Evolutionary conservation across 2,888 invertebrate species (phyloP).

Genomic region (Tachina fera): DNA sequence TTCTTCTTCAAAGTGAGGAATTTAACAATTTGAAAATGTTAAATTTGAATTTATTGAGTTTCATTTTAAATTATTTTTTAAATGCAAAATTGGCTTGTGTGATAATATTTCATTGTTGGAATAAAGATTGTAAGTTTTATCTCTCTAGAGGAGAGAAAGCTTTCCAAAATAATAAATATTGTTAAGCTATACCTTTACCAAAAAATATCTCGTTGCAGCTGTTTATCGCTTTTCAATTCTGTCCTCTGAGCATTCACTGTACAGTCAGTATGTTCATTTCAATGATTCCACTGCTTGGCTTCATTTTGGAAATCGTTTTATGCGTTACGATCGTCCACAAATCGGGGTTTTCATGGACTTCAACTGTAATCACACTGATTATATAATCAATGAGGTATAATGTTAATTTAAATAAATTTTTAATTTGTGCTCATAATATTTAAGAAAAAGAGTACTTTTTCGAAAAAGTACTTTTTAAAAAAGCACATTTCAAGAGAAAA

Average conservation of each 20-base stretch:
- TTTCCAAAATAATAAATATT: not conserved
- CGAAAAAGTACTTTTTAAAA: no score
- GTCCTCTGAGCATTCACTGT: constrained; percentile 64
- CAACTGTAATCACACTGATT: constrained; percentile 73
- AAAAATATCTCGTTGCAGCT: constrained; percentile 70
- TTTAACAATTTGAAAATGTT: constrained; percentile 38
- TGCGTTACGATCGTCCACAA: constrained; percentile 72
- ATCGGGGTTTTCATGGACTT: constrained; percentile 79
- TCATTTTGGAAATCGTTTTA: constrained; percentile 72
- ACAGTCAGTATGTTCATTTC: constrained; percentile 75
- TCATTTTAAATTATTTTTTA: constrained; percentile 77
- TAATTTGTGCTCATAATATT: not conserved
- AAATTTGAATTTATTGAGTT: constrained; percentile 73
- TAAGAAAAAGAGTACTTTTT: not conserved
- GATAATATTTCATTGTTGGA: constrained; percentile 79
- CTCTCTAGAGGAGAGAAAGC: not conserved
- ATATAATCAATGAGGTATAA: constrained; percentile 76
- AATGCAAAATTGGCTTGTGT: constrained; percentile 74
- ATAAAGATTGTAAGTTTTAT: constrained; percentile 73
- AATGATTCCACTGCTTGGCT: constrained; percentile 48
- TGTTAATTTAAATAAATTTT: not conserved
- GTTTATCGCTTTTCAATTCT: constrained; percentile 64
- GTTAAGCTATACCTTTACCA: not conserved
- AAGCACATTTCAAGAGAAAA: no score
- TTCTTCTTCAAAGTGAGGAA: not conserved